A percentile compares a stretch with the other conserved stretches of the same genome.
Conservation (phyloP, 2,888 invertebrate species). For the Callyntrura sp. region DNA sequence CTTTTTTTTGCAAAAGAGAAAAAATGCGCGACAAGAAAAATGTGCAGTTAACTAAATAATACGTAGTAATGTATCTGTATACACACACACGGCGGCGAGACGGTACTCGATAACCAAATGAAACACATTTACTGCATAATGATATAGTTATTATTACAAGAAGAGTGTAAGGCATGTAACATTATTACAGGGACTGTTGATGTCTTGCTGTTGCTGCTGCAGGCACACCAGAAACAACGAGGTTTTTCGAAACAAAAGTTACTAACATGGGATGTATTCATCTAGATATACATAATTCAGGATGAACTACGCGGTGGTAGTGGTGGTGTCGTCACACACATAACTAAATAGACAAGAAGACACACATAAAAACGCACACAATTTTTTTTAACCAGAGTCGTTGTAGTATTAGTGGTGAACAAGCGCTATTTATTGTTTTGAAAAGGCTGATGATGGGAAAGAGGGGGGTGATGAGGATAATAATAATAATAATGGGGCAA, state of each 20-base stretch:
- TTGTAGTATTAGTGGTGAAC: not conserved
- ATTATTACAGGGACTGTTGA: not conserved
- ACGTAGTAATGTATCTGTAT: not conserved
- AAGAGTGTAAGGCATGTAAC: no score
- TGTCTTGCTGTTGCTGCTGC: not conserved
- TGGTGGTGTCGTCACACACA: not conserved
- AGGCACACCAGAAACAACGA: no score
- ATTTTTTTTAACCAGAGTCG: not conserved
- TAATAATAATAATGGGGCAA: conserved; percentile 69
- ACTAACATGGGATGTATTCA: no score
- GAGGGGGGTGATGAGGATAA: conserved; percentile 9
- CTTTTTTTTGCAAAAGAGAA: not conserved
- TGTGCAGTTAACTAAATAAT: conserved; percentile 51
- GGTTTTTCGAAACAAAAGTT: no score
- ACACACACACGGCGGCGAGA: no score
- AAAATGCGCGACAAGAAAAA: not conserved
- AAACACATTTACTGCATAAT: no score
- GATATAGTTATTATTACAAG: no score
- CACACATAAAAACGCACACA: not conserved
- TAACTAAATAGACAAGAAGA: conserved; percentile 10
- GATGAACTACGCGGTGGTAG: not conserved
- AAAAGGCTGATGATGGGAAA: conserved; percentile 57
- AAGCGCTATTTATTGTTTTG: conserved; percentile 25
- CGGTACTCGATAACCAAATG: no score
- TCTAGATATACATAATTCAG: no score